A percentile compares a stretch with the other conserved stretches of the same genome.
These are phyloP conservation scores for Benthosema pterotum DNA, from an alignment of 2,797 vertebrate species.

Conservation along the genomic window DNA sequence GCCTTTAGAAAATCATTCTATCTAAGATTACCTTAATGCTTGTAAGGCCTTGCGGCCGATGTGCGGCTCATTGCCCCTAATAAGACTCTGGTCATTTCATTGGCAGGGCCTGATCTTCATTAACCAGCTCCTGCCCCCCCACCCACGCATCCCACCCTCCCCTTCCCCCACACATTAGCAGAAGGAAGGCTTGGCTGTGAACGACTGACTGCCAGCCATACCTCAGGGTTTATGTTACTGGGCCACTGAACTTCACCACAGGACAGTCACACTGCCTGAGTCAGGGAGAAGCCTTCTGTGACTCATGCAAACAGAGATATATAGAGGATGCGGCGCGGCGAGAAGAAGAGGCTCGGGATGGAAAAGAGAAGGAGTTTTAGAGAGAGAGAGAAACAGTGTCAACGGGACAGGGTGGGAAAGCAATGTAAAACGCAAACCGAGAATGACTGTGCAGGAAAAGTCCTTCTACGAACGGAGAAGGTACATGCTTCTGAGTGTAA, in stretches of 20 bases:
- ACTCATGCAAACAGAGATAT: constrained; percentile 50
- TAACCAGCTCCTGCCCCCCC: constrained; percentile 61
- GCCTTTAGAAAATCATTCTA: constrained; percentile 76
- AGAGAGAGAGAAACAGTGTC: constrained; percentile 45
- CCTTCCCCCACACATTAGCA: constrained; percentile 67
- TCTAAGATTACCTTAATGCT: constrained; percentile 75
- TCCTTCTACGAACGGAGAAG: too few species aligned
- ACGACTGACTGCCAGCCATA: constrained; percentile 76
- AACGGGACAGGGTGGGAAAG: constrained; percentile 48
- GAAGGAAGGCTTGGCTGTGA: constrained; percentile 72
- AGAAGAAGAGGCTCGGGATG: constrained; percentile 39
- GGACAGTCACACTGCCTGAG: constrained; percentile 59
- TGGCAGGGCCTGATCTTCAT: constrained; percentile 83
- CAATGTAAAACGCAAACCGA: constrained; percentile 53
- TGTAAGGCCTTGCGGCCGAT: constrained; percentile 67
- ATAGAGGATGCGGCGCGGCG: constrained; percentile 47
- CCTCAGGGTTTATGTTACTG: constrained; percentile 72
- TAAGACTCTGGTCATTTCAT: constrained; percentile 81
- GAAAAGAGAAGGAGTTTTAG: constrained; percentile 58
- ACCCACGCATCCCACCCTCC: too few species aligned
- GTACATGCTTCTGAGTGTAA: too few species aligned
- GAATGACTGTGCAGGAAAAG: too few species aligned
- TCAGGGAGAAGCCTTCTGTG: constrained; percentile 45
- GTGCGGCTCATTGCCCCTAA: constrained; percentile 77
- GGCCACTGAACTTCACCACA: constrained; percentile 66